Conservation (phyloP, 2,113 vertebrate species). For the Hydrolagus affinis region DNA sequence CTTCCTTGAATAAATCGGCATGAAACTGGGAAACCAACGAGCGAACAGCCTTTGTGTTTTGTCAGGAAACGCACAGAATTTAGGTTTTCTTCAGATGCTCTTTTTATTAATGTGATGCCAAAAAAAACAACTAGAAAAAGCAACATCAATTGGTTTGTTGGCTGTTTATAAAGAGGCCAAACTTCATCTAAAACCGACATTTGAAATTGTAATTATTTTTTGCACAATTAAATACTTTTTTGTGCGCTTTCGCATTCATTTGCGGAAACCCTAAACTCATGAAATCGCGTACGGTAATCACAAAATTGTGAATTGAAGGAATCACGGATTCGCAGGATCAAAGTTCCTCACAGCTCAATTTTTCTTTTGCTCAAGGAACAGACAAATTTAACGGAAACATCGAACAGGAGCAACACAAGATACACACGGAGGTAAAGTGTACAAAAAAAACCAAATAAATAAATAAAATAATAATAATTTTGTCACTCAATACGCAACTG, state of each 20-base stretch:
- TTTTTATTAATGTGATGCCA: background rate
- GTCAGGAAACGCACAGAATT: background rate
- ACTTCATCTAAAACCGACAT: slow-evolving; percentile 12
- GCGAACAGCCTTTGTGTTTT: background rate
- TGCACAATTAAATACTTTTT: background rate
- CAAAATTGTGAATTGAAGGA: background rate
- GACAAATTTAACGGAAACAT: background rate
- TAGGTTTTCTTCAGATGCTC: background rate
- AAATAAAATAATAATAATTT: too few relatives aligned
- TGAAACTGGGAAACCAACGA: background rate
- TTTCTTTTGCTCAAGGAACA: background rate
- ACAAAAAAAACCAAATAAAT: background rate
- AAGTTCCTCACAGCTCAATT: background rate
- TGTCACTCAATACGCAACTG: too few relatives aligned
- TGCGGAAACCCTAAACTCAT: background rate
- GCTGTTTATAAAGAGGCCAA: background rate
- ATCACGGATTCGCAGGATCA: background rate
- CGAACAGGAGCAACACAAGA: background rate
- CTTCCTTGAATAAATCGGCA: background rate
- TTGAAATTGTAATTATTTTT: slow-evolving; percentile 1
- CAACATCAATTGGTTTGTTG: background rate
- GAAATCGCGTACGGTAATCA: background rate
- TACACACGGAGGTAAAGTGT: too few relatives aligned
- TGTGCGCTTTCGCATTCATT: background rate
- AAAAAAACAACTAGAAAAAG: background rate